A percentile compares a stretch with the other conserved stretches of the same genome.
phyloP scores from a whole-genome alignment of 2,797 vertebrate genomes.

The Gypaetus barbatus region DNA sequence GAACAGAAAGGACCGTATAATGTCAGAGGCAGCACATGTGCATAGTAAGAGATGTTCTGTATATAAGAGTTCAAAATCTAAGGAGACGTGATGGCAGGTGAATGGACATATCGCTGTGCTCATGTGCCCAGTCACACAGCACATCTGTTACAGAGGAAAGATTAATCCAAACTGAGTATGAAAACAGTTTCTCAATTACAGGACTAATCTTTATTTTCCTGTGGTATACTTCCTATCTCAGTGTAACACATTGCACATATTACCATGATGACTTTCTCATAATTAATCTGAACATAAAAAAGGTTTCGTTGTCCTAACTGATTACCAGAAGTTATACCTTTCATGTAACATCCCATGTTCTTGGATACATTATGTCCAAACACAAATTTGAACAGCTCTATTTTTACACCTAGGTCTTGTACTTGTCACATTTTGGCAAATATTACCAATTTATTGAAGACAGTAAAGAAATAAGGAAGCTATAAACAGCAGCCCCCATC shows the following conservation, averaged over 20 bases:
- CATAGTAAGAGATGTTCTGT: not conserved
- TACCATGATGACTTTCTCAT: not conserved
- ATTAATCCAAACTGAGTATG: not conserved
- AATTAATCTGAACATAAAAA: not conserved
- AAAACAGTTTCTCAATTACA: not conserved
- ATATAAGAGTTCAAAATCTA: not conserved
- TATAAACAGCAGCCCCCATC: not conserved
- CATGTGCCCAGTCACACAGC: not conserved
- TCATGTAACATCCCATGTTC: not conserved
- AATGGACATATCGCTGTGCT: not conserved
- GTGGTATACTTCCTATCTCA: not conserved
- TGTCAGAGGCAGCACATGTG: not conserved
- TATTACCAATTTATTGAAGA: constrained; percentile 37
- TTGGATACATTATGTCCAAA: not conserved
- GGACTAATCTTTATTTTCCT: not conserved
- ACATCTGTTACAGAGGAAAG: not conserved
- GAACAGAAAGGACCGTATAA: not conserved
- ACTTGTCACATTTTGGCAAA: constrained; percentile 19
- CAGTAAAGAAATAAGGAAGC: constrained; percentile 10
- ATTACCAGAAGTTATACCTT: constrained; percentile 21
- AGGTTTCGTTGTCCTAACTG: not conserved
- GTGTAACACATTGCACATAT: not conserved
- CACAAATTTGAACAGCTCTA: constrained; percentile 7
- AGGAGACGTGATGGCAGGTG: not conserved
- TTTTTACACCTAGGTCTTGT: constrained; percentile 17